Percentiles rank a stretch among this genome's conserved stretches.
phyloP scores from a whole-genome alignment of 2,888 invertebrate species.

The Nephrotoma guestfalica region DNA sequence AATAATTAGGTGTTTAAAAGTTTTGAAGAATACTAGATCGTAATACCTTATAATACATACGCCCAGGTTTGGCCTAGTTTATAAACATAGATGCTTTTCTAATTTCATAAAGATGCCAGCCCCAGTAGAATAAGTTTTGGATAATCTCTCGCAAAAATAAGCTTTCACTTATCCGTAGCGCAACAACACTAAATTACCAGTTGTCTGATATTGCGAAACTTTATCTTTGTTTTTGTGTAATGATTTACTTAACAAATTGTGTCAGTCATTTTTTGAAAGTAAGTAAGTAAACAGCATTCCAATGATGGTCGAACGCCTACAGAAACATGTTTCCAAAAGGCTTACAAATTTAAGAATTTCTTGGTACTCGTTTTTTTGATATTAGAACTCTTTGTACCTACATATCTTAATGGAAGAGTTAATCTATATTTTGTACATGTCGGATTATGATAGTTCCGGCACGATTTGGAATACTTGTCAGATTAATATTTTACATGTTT shows the following conservation, averaged over 20 bases:
- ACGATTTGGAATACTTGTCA: not conserved
- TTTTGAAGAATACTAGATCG: too few relatives aligned
- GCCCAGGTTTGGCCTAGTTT: too few relatives aligned
- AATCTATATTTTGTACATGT: not conserved
- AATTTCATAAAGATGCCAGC: too few relatives aligned
- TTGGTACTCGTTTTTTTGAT: not conserved
- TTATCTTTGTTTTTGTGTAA: too few relatives aligned
- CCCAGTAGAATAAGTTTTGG: too few relatives aligned
- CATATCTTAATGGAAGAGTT: not conserved
- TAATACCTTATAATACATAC: too few relatives aligned
- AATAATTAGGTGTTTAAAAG: too few relatives aligned
- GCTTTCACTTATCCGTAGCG: too few relatives aligned
- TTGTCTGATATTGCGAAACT: too few relatives aligned
- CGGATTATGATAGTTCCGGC: not conserved
- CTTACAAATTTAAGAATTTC: not conserved
- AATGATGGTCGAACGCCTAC: not conserved
- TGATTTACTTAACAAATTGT: not conserved
- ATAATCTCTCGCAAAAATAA: too few relatives aligned
- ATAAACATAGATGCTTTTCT: too few relatives aligned
- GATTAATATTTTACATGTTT: not conserved
- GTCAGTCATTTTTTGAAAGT: not conserved
- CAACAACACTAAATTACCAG: too few relatives aligned
- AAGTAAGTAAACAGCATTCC: not conserved
- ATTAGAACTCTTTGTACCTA: not conserved
- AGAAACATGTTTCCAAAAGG: not conserved